A percentile compares a stretch with the other conserved stretches of the same genome.
Conservation (phyloP, 2,888 invertebrate genomes). For the Leistus spinibarbis region DNA sequence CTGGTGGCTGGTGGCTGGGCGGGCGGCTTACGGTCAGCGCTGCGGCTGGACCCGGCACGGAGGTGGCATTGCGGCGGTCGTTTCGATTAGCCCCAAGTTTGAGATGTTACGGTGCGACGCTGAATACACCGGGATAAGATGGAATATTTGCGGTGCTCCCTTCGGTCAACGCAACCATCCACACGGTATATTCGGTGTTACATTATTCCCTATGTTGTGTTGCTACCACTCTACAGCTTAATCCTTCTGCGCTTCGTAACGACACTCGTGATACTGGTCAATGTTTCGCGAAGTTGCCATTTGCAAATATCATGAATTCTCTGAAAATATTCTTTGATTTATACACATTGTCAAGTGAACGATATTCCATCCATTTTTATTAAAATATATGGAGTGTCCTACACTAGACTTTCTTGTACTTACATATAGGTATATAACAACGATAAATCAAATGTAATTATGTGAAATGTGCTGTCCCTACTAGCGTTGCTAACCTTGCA, state of each 20-base stretch:
- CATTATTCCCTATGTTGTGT: neutral
- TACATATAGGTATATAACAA: no score
- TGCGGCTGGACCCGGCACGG: slow-evolving; percentile 12
- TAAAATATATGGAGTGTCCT: no score
- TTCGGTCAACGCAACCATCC: neutral
- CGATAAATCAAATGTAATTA: no score
- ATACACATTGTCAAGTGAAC: no score
- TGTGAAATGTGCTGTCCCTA: no score
- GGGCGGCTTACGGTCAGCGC: slow-evolving; percentile 14
- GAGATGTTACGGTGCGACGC: slow-evolving; percentile 19
- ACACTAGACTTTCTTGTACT: no score
- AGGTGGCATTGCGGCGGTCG: slow-evolving; percentile 18
- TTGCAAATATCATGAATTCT: neutral
- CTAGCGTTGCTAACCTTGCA: no score
- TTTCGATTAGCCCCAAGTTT: slow-evolving; percentile 25
- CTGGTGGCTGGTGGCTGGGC: neutral
- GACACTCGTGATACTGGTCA: neutral
- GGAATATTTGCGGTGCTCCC: slow-evolving; percentile 18
- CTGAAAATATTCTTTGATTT: no score
- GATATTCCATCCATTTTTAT: no score
- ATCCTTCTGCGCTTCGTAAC: neutral
- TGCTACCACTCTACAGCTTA: neutral
- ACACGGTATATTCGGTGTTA: neutral
- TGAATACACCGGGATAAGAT: slow-evolving; percentile 11
- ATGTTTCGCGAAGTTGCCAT: neutral